Evolutionary conservation across 2,797 vertebrate genomes (phyloP).

Genomic region (Poeciliopsis gracilis): DNA sequence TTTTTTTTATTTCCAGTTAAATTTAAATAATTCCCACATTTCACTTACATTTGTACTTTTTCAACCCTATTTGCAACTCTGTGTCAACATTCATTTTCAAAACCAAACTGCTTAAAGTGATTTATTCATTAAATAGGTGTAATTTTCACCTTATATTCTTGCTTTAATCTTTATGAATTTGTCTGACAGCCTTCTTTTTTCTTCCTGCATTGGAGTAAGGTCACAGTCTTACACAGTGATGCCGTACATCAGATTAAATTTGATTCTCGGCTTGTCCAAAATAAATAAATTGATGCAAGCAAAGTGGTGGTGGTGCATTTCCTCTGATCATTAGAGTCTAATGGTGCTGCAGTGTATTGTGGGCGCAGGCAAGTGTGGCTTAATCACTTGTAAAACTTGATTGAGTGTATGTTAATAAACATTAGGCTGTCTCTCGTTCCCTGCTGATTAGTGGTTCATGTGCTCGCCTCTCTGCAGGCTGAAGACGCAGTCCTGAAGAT

Average conservation of each 20-base stretch:
- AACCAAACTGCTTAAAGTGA: not conserved
- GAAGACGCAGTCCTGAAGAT: conserved; percentile 91
- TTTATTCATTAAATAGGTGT: not conserved
- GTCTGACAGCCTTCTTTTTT: not conserved
- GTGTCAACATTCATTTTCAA: not conserved
- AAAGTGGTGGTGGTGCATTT: conserved; percentile 36
- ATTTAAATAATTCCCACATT: not conserved
- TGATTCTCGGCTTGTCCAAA: conserved; percentile 13
- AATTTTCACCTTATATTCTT: not conserved
- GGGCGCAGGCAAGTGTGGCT: conserved; percentile 41
- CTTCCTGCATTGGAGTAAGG: not conserved
- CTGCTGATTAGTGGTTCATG: conserved; percentile 72
- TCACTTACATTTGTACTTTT: not conserved
- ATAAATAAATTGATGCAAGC: conserved; percentile 43
- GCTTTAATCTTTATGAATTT: not conserved
- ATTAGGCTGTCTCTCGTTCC: conserved; percentile 52
- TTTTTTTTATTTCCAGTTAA: not conserved
- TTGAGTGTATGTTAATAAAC: conserved; percentile 74
- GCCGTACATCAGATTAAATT: conserved; percentile 17
- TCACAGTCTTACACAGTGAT: not conserved
- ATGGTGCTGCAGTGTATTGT: conserved; percentile 56
- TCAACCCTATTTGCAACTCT: not conserved
- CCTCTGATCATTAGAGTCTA: conserved; percentile 28
- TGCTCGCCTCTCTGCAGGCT: conserved; percentile 81
- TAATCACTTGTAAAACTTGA: conserved; percentile 74